Conservation (phyloP, 2,113 vertebrate species). For the Cyphomyrus discorhynchus region DNA sequence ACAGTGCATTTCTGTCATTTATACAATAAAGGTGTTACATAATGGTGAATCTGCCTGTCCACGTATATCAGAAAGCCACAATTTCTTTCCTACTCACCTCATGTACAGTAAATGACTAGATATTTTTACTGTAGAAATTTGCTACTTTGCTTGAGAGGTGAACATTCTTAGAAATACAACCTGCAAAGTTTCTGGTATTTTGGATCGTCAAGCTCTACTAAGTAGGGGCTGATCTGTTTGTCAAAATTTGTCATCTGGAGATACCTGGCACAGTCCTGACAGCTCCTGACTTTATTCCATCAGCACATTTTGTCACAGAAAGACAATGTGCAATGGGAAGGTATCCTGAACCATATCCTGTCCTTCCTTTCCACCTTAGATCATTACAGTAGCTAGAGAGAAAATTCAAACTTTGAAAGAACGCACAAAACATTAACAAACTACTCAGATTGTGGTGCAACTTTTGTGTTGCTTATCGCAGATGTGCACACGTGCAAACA, state of each 20-base stretch:
- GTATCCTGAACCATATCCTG: neutral
- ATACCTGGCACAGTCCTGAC: neutral
- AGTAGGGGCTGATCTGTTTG: neutral
- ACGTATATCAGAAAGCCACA: neutral
- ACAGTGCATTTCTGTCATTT: neutral
- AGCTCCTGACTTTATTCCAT: neutral
- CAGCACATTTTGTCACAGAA: neutral
- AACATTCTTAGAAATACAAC: neutral
- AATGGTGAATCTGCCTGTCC: neutral
- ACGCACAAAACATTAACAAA: neutral
- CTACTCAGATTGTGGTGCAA: neutral
- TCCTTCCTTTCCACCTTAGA: neutral
- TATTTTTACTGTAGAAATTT: neutral
- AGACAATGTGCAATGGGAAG: neutral
- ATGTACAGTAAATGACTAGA: neutral
- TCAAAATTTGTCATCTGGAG: neutral
- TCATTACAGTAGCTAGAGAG: neutral
- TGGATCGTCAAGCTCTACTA: neutral
- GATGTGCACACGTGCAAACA: neutral
- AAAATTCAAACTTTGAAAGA: neutral
- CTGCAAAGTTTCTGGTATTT: neutral
- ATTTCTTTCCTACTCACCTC: neutral
- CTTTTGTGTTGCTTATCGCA: neutral
- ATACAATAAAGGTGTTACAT: neutral
- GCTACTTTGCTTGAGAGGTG: neutral